Conservation (phyloP, 2,797 vertebrate species). For the Darevskia mixta region DNA sequence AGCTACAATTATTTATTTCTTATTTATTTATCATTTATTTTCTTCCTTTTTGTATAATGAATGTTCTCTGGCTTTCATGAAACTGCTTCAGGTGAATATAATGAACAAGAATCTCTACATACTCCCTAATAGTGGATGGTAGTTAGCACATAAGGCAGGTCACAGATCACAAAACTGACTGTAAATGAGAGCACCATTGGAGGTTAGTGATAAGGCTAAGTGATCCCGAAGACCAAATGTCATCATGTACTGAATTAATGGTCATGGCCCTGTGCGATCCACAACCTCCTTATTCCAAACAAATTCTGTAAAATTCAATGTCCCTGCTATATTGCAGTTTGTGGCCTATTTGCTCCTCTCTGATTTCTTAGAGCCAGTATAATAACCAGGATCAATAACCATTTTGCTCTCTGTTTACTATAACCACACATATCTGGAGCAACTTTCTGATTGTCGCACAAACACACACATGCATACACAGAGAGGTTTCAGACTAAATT, state of each 20-base stretch:
- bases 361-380: neutral
- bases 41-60: neutral
- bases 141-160: too few relatives aligned
- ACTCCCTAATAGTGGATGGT: neutral
- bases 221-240: neutral
- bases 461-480: too few relatives aligned
- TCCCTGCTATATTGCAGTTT: neutral
- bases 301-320: neutral
- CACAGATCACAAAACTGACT: too few relatives aligned
- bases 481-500: neutral
- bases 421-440: too few relatives aligned
- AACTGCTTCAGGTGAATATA: neutral
- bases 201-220: neutral
- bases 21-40: neutral
- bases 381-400: neutral
- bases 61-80: neutral
- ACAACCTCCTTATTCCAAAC: conserved; percentile 1
- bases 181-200: neutral
- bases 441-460: neutral
- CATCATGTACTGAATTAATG: neutral
- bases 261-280: neutral
- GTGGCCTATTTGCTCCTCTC: neutral
- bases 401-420: conserved; percentile 13
- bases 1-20: neutral
- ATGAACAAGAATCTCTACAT: neutral